Conservation (phyloP, 2,113 vertebrate genomes). For the Misgurnus mizolepis region DNA sequence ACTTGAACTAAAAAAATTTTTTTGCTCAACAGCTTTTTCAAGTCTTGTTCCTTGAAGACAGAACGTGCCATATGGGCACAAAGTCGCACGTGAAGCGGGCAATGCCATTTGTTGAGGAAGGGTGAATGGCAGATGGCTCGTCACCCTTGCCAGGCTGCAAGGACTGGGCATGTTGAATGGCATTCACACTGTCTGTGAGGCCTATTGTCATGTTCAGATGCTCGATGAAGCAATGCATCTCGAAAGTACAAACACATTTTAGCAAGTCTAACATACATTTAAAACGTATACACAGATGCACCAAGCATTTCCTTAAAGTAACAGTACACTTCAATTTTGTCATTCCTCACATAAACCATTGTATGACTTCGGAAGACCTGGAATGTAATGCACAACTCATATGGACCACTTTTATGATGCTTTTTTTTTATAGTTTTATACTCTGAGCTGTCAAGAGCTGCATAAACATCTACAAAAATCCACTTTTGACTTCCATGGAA, state of each 20-base stretch:
- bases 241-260: neutral
- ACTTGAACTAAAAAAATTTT: neutral
- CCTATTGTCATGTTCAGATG: conserved; percentile 48
- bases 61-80: conserved; percentile 63
- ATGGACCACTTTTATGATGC: too few species aligned
- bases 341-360: too few species aligned
- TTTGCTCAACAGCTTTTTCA: neutral
- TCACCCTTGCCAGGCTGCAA: conserved; percentile 35
- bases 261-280: too few species aligned
- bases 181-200: conserved; percentile 50
- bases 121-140: conserved; percentile 54
- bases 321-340: too few species aligned
- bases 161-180: conserved; percentile 48
- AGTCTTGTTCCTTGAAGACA: conserved; percentile 48
- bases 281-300: too few species aligned
- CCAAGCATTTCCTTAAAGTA: too few species aligned
- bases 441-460: too few species aligned
- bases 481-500: too few species aligned
- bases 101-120: conserved; percentile 58
- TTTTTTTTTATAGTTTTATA: too few species aligned
- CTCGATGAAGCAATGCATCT: conserved; percentile 32
- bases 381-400: too few species aligned
- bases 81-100: conserved; percentile 60
- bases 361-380: too few species aligned
- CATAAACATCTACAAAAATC: too few species aligned